Evolutionary conservation across 2,113 vertebrate genomes (phyloP).

Genomic region (Pandion haliaetus): DNA sequence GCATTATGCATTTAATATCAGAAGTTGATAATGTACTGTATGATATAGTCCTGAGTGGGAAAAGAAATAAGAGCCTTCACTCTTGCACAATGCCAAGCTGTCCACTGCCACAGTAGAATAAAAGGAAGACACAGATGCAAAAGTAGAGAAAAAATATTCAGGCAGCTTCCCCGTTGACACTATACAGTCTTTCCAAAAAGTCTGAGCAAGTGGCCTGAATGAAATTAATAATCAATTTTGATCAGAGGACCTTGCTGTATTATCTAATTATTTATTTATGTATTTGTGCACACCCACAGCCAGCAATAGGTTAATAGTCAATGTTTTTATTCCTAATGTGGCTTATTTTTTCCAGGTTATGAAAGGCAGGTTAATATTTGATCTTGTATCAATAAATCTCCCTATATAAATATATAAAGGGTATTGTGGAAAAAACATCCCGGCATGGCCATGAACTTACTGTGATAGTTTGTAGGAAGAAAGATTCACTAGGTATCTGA

Average conservation of each 20-base stretch:
- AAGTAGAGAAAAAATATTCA: not conserved
- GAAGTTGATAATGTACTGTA: not conserved
- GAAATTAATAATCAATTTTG: not conserved
- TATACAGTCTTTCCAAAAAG: not conserved
- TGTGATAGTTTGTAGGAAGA: not conserved
- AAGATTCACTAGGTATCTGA: not conserved
- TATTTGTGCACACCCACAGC: not conserved
- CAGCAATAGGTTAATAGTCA: not conserved
- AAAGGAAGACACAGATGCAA: not conserved
- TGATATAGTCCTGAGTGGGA: not conserved
- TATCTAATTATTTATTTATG: not conserved
- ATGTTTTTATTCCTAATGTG: not conserved
- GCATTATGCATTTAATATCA: not conserved
- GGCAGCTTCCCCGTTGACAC: not conserved
- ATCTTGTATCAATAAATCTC: not conserved
- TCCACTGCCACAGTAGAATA: not conserved
- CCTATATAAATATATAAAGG: not conserved
- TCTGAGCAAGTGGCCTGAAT: not conserved
- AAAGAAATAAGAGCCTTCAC: not conserved
- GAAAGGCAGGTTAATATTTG: slow-evolving; percentile 49
- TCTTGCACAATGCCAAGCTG: not conserved
- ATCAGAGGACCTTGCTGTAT: not conserved
- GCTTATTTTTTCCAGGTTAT: not conserved
- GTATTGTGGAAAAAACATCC: not conserved
- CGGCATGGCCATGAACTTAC: not conserved